A percentile compares a stretch with the other conserved stretches of the same genome.
Evolutionary conservation across 2,797 vertebrate species (phyloP).

Genomic region (Rhinoraja longicauda): DNA sequence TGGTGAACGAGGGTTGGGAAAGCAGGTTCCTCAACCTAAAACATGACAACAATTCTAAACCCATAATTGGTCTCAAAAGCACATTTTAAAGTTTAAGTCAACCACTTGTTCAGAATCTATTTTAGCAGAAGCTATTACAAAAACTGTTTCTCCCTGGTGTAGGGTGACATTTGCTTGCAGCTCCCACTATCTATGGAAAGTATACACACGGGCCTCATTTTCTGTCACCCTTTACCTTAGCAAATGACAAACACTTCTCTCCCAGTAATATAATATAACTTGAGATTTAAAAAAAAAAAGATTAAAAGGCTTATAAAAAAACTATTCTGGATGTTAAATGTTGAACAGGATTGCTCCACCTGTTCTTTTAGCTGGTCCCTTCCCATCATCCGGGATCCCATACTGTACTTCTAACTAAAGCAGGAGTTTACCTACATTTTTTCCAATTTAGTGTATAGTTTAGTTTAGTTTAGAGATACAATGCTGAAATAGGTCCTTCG

Average conservation of each 20-base stretch:
- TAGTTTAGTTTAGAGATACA: too few species aligned
- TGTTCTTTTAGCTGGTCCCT: too few species aligned
- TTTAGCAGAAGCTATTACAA: neutral
- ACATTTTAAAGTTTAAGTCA: neutral
- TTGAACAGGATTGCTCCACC: too few species aligned
- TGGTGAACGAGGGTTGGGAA: too few species aligned
- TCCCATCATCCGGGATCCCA: too few species aligned
- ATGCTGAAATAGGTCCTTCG: too few species aligned
- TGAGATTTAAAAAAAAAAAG: neutral
- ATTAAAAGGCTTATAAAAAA: neutral
- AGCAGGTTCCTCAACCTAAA: neutral
- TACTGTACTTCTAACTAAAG: too few species aligned
- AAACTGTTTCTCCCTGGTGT: neutral
- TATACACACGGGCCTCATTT: neutral
- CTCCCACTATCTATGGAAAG: neutral
- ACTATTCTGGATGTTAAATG: neutral
- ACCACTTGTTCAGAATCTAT: neutral
- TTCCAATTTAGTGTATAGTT: too few species aligned
- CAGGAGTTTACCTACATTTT: too few species aligned
- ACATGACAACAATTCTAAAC: neutral
- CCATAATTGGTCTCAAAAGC: neutral
- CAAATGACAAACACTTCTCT: neutral
- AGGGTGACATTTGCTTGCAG: neutral
- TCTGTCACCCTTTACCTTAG: neutral
- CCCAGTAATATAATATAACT: neutral